Base-by-base conservation (phyloP, 2,797 vertebrate genomes). In the Rhinatrema bivittatum region DNA sequence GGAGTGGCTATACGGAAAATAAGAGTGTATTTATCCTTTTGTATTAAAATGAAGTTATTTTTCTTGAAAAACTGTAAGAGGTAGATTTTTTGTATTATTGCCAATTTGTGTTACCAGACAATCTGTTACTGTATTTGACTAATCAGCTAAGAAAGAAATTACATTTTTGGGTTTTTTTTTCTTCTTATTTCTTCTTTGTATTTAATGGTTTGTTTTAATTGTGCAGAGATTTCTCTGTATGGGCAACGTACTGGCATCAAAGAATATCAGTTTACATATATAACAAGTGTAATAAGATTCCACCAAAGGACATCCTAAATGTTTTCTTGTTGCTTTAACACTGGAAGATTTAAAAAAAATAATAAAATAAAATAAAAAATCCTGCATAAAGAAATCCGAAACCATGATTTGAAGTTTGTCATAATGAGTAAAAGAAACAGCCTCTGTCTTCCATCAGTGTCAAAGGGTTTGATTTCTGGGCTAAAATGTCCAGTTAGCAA, bases 281-380 rank as follows among this genome's bases (percentile, higher is more conserved):
- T 84, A 90, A 85, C 80, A 75, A 85, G 84, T 94, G 89, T 97
- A 91, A 90, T 86, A 86, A 87, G 86, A 91, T 92, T 88, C 88
- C 93, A 94, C 92, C 93, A 98, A 97, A 97, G 95, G 95, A 97
- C 88, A 91, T 91, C 87, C 86, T 93, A 88, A 90, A 89, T 97
- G 93, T 96, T 96, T 94, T 94, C 89, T 91, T 90, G 91, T 95
- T 90, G 91, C 91, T 95, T 94, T 96, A 91, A 90, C 89, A 89
- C 90, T 91, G 85, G 79, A 92, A 81, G 76, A 88, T 91, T 90
- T 88, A 89, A 91, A 85, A 93, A 87, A 94, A 94, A 87, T 87
- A 88, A 45, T 51, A 46, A n/a, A 51, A 45, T 23, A 39, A 32
- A 87, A 84, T 83, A 79, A 85, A 91, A 84, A 67, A 68, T 74